Percentiles rank a stretch among this genome's conserved stretches.
phyloP scores from a whole-genome alignment of 2,113 vertebrate genomes.

The Crypturellus undulatus region DNA sequence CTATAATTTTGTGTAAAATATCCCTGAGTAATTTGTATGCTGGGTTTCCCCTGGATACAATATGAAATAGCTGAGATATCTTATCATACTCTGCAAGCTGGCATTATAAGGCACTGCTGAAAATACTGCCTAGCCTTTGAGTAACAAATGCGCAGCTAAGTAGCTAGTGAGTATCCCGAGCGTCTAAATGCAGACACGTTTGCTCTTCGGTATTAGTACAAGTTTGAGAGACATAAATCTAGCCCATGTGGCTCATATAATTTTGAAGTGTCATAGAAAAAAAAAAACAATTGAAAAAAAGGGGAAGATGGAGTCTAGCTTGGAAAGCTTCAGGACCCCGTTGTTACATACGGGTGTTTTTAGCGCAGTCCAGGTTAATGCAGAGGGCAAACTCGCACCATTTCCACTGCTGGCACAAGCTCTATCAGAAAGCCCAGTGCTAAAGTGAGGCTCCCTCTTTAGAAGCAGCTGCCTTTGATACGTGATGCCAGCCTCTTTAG shows the following conservation, averaged over 20 bases:
- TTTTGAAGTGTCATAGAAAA: background rate
- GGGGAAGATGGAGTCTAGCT: background rate
- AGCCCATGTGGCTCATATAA: background rate
- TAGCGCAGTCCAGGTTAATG: background rate
- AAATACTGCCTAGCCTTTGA: conserved; percentile 59
- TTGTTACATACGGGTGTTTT: background rate
- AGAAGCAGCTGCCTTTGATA: background rate
- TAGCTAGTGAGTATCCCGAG: background rate
- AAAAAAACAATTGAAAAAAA: background rate
- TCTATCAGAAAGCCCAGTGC: background rate
- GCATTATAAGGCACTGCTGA: conserved; percentile 43
- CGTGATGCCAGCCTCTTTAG: background rate
- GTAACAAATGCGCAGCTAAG: background rate
- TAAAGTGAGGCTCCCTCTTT: background rate
- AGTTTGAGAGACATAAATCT: background rate
- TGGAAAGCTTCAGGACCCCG: background rate
- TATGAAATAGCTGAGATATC: conserved; percentile 59
- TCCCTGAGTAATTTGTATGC: conserved; percentile 62
- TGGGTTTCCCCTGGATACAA: conserved; percentile 62
- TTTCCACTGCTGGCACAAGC: background rate
- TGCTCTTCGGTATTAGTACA: background rate
- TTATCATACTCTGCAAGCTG: conserved; percentile 59
- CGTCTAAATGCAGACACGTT: background rate
- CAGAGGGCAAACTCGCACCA: background rate
- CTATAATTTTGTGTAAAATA: conserved; percentile 62